These are phyloP conservation scores for Polypterus senegalus DNA, from an alignment of 2,113 vertebrate genomes.

Conservation along the genomic window DNA sequence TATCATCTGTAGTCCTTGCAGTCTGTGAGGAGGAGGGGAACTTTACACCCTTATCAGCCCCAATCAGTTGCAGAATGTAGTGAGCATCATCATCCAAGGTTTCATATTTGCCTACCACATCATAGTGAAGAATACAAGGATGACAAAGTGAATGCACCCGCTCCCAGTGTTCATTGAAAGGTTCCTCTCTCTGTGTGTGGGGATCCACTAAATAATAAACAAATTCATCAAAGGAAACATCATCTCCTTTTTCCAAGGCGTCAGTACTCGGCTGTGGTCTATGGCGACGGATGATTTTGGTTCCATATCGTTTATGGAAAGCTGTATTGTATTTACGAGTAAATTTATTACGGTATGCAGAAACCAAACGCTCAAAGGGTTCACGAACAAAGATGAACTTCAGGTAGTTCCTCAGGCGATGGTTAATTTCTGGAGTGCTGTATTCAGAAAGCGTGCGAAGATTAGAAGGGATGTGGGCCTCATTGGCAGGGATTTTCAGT, in stretches of 20 bases:
- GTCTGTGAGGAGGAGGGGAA: slow-evolving; percentile 62
- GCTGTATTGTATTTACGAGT: slow-evolving; percentile 74
- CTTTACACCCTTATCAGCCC: slow-evolving; percentile 50
- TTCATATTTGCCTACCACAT: slow-evolving; percentile 88
- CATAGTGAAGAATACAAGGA: slow-evolving; percentile 81
- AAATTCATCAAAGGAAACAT: slow-evolving; percentile 84
- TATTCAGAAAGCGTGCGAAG: slow-evolving; percentile 72
- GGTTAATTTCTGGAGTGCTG: slow-evolving; percentile 66
- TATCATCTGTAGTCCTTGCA: slow-evolving; percentile 57
- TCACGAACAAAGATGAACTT: slow-evolving; percentile 87
- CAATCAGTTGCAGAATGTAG: slow-evolving; percentile 71
- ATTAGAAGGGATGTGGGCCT: slow-evolving; percentile 68
- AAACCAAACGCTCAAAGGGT: slow-evolving; percentile 84
- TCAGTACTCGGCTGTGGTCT: slow-evolving; percentile 48
- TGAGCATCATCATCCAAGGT: slow-evolving; percentile 79
- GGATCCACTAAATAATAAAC: slow-evolving; percentile 85
- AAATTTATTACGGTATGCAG: slow-evolving; percentile 87
- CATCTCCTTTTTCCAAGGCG: slow-evolving; percentile 64
- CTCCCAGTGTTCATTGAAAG: slow-evolving; percentile 95
- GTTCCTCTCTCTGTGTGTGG: slow-evolving; percentile 67
- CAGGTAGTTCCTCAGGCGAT: slow-evolving; percentile 77
- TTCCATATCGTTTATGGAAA: slow-evolving; percentile 81
- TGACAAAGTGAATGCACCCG: slow-evolving; percentile 80
- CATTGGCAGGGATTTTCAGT: slow-evolving; percentile 62
- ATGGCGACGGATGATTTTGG: slow-evolving; percentile 75